phyloP scores from a whole-genome alignment of 2,888 invertebrate genomes.

The Lasioglossum leucozonium region DNA sequence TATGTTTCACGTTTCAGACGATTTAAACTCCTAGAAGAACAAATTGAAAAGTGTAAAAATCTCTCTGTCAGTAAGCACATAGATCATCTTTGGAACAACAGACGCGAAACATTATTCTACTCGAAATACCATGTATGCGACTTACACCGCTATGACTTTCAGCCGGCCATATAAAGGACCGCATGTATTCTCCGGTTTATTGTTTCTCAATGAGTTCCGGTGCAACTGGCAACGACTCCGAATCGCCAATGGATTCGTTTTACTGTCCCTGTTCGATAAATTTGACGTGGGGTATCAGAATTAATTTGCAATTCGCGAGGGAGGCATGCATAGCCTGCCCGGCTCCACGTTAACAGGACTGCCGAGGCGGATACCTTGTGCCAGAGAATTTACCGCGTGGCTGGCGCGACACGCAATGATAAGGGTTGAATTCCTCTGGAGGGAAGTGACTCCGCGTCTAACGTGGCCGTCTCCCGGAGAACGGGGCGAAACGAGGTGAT shows the following conservation, averaged over 20 bases:
- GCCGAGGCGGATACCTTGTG: background rate
- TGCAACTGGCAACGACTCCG: background rate
- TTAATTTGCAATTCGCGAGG: background rate
- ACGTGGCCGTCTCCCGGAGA: background rate
- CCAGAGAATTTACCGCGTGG: background rate
- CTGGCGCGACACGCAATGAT: slow-evolving; percentile 26
- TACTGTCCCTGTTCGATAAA: background rate
- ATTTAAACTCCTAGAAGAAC: too few relatives aligned
- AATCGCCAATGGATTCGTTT: background rate
- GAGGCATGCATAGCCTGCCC: background rate
- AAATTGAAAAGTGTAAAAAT: too few relatives aligned
- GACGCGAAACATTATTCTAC: too few relatives aligned
- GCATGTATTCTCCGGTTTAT: background rate
- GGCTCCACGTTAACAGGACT: background rate
- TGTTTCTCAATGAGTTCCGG: background rate
- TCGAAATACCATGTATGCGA: too few relatives aligned
- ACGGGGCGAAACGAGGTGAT: background rate
- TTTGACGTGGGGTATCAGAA: background rate
- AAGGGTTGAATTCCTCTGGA: slow-evolving; percentile 11
- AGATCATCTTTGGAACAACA: background rate
- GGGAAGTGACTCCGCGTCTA: slow-evolving; percentile 13
- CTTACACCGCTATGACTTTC: too few relatives aligned
- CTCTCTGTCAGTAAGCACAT: too few relatives aligned
- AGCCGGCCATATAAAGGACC: background rate
- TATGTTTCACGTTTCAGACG: too few relatives aligned